Conservation (phyloP, 2,797 vertebrate species). For the Sebastiscus albofasciatus region DNA sequence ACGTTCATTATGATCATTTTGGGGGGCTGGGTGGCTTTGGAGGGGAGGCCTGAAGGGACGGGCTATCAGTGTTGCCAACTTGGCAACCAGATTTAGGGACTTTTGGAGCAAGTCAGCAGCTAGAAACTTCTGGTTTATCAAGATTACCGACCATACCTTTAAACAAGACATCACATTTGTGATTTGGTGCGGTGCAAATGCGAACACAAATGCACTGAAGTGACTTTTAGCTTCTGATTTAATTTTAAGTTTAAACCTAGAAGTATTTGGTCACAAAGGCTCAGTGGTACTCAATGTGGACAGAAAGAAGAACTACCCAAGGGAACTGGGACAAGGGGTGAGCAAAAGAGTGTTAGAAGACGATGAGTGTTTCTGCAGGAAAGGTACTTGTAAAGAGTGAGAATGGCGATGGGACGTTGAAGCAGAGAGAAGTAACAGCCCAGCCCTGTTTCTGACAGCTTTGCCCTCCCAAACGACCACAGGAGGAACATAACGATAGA, state of each 20-base stretch:
- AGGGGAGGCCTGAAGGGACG: too few species aligned
- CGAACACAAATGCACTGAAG: neutral
- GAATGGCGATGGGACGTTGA: constrained; percentile 43
- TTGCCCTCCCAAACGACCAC: constrained; percentile 36
- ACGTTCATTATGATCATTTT: too few species aligned
- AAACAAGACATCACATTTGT: neutral
- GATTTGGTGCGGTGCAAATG: neutral
- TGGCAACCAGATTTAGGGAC: too few species aligned
- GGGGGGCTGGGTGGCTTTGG: too few species aligned
- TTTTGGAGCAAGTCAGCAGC: too few species aligned
- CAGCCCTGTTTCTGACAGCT: constrained; percentile 45
- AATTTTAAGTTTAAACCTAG: neutral
- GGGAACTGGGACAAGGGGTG: constrained; percentile 8
- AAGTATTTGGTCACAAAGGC: neutral
- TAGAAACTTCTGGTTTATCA: too few species aligned
- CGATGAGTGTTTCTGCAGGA: constrained; percentile 39
- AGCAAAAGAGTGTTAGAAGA: constrained; percentile 44
- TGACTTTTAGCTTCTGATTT: neutral
- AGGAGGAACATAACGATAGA: constrained; percentile 44
- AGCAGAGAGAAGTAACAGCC: constrained; percentile 35
- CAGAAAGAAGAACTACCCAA: neutral
- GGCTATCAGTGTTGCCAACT: too few species aligned
- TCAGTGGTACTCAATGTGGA: neutral
- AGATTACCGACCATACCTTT: neutral
- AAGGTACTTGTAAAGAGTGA: constrained; percentile 40